Conservation (phyloP, 2,797 vertebrate species). For the Catostomus latipinnis region DNA sequence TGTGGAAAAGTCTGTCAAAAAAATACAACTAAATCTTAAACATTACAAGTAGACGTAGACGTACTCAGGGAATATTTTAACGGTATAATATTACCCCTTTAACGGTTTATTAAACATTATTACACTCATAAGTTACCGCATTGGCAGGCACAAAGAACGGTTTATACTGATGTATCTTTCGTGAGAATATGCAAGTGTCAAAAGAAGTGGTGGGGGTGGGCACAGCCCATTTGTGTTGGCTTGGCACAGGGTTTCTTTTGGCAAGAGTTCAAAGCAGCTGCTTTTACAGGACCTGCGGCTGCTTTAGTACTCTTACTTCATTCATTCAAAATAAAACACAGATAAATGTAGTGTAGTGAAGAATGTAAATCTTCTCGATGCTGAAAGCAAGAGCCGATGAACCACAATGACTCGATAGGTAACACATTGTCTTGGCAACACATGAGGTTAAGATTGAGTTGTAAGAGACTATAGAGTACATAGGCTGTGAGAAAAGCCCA, state of each 20-base stretch:
- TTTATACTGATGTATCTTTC: background rate
- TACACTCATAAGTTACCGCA: background rate
- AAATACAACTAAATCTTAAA: no score
- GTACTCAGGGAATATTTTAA: no score
- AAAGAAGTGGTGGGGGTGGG: background rate
- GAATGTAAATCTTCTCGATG: conserved; percentile 9
- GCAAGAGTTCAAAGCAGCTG: conserved; percentile 58
- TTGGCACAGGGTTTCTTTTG: conserved; percentile 45
- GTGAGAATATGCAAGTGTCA: background rate
- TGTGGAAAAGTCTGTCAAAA: no score
- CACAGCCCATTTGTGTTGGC: conserved; percentile 41
- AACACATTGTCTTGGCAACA: background rate
- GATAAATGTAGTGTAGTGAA: conserved; percentile 22
- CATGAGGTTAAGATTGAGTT: background rate
- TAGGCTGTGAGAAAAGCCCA: background rate
- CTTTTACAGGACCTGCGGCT: conserved; percentile 50
- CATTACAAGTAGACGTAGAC: no score
- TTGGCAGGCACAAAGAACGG: background rate
- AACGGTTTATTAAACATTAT: conserved; percentile 1
- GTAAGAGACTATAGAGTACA: background rate
- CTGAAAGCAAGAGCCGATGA: background rate
- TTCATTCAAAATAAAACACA: conserved; percentile 40
- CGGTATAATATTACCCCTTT: no score
- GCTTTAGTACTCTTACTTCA: conserved; percentile 29
- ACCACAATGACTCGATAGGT: conserved; percentile 11